These are phyloP conservation scores for Drosophila neutralis DNA, from an alignment of 2,888 invertebrate species.

Conservation along the genomic window DNA sequence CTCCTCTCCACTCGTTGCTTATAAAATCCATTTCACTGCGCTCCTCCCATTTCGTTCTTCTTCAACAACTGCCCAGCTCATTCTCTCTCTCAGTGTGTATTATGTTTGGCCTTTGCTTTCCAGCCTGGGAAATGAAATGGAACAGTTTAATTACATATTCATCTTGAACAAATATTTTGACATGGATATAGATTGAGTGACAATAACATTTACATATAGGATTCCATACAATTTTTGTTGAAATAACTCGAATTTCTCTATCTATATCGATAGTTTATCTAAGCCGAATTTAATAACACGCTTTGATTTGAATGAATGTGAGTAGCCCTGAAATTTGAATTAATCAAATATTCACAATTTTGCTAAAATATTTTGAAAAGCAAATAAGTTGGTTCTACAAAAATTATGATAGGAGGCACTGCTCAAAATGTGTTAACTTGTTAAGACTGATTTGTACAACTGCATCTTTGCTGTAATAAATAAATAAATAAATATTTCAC, in stretches of 20 bases:
- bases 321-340: too few relatives aligned
- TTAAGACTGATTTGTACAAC: not conserved
- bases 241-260: not conserved
- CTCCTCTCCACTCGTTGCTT: slow-evolving; percentile 25
- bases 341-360: too few relatives aligned
- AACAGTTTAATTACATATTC: slow-evolving; percentile 15
- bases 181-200: not conserved
- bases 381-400: not conserved
- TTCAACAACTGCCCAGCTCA: slow-evolving; percentile 24
- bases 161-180: not conserved
- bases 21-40: slow-evolving; percentile 1
- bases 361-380: not conserved
- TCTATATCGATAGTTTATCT: not conserved
- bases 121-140: slow-evolving; percentile 29
- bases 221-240: not conserved
- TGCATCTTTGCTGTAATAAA: not conserved
- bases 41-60: not conserved
- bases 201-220: not conserved
- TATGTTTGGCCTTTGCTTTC: slow-evolving; percentile 21
- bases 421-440: not conserved
- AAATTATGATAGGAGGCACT: not conserved
- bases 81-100: slow-evolving; percentile 17
- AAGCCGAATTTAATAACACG: not conserved
- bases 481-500: not conserved
- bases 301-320: not conserved